A percentile compares a stretch with the other conserved stretches of the same genome.
Conservation (phyloP, 2,113 vertebrate species). For the Oryzias melastigma region DNA sequence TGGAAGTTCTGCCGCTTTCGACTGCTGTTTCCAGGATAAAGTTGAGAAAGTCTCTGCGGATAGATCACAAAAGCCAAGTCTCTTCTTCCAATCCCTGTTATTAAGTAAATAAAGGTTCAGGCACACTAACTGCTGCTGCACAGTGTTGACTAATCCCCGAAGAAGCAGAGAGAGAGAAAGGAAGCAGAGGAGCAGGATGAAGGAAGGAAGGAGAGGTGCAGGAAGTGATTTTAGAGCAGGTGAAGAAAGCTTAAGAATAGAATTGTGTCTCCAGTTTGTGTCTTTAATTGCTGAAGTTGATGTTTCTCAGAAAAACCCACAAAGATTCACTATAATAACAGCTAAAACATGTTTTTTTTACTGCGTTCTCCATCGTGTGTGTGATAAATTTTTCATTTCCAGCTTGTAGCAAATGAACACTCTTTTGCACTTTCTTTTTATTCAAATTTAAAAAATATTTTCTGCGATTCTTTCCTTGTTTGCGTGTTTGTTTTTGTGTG, state of each 20-base stretch:
- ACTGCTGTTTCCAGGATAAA: constrained; percentile 33
- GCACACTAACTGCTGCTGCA: constrained; percentile 1
- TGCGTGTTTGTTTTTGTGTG: too few species aligned
- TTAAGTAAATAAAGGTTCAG: constrained; percentile 55
- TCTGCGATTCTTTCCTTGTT: too few species aligned
- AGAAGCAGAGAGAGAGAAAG: neutral
- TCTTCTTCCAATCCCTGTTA: constrained; percentile 54
- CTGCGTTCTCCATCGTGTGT: too few species aligned
- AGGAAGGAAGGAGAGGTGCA: neutral
- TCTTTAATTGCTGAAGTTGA: too few species aligned
- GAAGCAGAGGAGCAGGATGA: neutral
- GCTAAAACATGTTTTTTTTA: too few species aligned
- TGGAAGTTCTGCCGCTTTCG: constrained; percentile 17
- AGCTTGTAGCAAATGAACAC: too few species aligned
- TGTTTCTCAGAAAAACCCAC: too few species aligned
- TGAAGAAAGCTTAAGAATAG: neutral
- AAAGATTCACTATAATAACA: too few species aligned
- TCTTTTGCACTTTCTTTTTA: too few species aligned
- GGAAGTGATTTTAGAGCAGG: constrained; percentile 1
- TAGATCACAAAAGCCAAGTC: constrained; percentile 23
- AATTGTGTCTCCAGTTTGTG: too few species aligned
- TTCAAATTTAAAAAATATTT: too few species aligned
- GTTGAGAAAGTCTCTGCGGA: constrained; percentile 58
- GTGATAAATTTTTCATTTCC: too few species aligned
- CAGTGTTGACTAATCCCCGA: constrained; percentile 36